Evolutionary conservation across 2,797 vertebrate genomes (phyloP).

Genomic region (Bradypodion pumilum): DNA sequence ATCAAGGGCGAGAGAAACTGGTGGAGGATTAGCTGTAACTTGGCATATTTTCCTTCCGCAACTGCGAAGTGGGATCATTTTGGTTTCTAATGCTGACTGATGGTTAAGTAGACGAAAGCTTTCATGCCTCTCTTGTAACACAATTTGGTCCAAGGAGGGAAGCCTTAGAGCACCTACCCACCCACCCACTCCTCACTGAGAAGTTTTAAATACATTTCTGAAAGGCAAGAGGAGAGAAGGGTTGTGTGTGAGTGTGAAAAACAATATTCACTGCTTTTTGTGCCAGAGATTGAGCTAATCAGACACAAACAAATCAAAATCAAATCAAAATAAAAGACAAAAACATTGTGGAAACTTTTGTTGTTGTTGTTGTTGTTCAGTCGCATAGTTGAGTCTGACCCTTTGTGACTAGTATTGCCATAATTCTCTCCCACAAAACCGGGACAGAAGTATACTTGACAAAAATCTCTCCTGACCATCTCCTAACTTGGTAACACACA

Average conservation of each 20-base stretch:
- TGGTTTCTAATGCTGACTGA: conserved; percentile 70
- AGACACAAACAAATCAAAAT: no score
- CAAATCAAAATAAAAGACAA: no score
- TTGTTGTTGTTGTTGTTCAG: no score
- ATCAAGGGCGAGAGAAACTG: conserved; percentile 60
- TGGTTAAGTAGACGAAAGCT: conserved; percentile 64
- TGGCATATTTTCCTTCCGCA: conserved; percentile 60
- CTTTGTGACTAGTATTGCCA: no score
- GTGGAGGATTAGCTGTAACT: conserved; percentile 67
- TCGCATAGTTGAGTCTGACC: no score
- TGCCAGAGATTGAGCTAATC: no score
- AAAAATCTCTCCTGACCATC: no score
- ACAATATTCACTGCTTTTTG: conserved; percentile 37
- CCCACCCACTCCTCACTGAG: conserved; percentile 20
- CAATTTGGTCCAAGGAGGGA: conserved; percentile 60
- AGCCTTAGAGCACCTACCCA: conserved; percentile 46
- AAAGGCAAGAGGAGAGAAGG: conserved; percentile 59
- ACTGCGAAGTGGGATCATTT: conserved; percentile 67
- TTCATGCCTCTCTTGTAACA: conserved; percentile 62
- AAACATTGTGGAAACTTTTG: no score
- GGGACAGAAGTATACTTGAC: no score
- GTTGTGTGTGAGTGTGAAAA: conserved; percentile 55
- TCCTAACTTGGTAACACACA: no score
- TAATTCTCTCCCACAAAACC: no score
- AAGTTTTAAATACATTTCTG: conserved; percentile 62